Evolutionary conservation across 1,140 invertebrate genomes (phyloP).

Genomic region (Hestina assimilis): DNA sequence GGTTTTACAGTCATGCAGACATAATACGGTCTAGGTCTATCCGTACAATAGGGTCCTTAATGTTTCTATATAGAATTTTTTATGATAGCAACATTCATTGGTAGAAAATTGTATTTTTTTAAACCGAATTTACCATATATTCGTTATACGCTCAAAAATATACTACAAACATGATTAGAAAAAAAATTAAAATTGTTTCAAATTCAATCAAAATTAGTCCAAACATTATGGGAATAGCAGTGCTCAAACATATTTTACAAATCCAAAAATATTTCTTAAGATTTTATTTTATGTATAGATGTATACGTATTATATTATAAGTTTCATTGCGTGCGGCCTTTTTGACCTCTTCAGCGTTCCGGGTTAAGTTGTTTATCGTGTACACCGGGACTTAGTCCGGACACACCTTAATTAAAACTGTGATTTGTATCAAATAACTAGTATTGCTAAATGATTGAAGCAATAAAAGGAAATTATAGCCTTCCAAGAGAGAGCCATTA

Average conservation of each 20-base stretch:
- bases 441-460: constrained; percentile 24
- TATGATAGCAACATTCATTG: too few relatives aligned
- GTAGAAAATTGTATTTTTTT: too few relatives aligned
- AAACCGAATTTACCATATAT: too few relatives aligned
- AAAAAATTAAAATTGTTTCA: too few relatives aligned
- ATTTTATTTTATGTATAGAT: constrained; percentile 50
- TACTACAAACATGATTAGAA: too few relatives aligned
- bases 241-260: too few relatives aligned
- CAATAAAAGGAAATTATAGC: constrained; percentile 22
- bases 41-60: neutral
- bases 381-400: constrained; percentile 14
- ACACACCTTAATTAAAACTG: constrained; percentile 36
- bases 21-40: neutral
- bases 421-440: constrained; percentile 31
- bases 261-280: too few relatives aligned
- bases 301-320: constrained; percentile 45
- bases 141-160: too few relatives aligned
- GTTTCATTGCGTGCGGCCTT: constrained; percentile 54
- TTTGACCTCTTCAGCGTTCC: constrained; percentile 45
- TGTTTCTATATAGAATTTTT: neutral
- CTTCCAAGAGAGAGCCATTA: neutral
- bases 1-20: constrained; percentile 33
- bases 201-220: too few relatives aligned
- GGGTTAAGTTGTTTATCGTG: constrained; percentile 45
- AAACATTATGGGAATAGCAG: too few relatives aligned